Evolutionary conservation across 2,113 vertebrate species (phyloP).

Genomic region (Tylochromis polylepis): DNA sequence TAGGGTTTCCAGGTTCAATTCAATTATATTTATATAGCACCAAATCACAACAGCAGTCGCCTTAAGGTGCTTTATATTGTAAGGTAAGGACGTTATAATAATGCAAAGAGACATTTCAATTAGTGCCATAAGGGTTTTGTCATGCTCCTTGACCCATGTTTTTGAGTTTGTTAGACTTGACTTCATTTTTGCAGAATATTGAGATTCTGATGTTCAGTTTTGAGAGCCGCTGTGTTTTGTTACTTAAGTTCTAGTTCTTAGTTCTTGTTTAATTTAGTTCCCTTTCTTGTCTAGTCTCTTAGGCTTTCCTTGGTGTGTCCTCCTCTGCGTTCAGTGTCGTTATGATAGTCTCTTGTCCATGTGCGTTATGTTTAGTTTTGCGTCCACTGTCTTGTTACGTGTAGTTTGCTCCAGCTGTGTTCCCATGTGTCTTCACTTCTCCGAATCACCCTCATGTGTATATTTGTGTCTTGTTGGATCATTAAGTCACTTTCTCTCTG

Average conservation of each 20-base stretch:
- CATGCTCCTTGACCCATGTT: background rate
- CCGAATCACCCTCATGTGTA: background rate
- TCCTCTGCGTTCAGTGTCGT: background rate
- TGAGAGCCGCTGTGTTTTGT: accelerated
- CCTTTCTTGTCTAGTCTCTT: background rate
- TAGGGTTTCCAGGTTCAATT: background rate
- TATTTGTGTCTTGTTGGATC: background rate
- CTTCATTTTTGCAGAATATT: background rate
- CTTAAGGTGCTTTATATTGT: background rate
- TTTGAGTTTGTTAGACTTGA: background rate
- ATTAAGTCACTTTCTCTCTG: background rate
- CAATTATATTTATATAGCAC: accelerated
- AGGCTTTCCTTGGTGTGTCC: background rate
- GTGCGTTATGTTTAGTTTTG: background rate
- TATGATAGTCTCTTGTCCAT: background rate
- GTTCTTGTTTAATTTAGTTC: background rate
- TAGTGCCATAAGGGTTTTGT: background rate
- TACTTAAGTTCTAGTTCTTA: background rate
- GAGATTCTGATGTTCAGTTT: background rate
- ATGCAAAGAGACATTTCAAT: background rate
- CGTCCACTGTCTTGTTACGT: background rate
- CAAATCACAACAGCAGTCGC: background rate
- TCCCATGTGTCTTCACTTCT: background rate
- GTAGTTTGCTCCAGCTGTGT: background rate
- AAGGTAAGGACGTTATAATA: background rate